phyloP scores from a whole-genome alignment of 2,797 vertebrate species.

The Bothrops alternatus region DNA sequence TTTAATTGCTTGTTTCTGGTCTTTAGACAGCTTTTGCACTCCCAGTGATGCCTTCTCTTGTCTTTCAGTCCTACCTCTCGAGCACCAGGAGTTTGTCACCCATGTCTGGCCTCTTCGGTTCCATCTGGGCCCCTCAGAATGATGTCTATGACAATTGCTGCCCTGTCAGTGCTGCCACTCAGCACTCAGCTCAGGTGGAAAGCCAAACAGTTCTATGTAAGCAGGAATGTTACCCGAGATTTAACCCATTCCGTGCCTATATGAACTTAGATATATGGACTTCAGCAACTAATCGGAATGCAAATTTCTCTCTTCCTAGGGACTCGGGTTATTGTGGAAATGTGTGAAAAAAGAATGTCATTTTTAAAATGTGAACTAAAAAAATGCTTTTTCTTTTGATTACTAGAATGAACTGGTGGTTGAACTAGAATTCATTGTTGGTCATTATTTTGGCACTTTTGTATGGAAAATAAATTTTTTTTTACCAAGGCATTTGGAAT shows the following conservation, averaged over 20 bases:
- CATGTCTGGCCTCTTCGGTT: conserved; percentile 98
- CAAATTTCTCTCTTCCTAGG: conserved; percentile 91
- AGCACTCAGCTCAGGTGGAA: conserved; percentile 81
- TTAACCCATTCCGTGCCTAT: conserved; percentile 94
- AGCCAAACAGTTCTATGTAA: conserved; percentile 82
- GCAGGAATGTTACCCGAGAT: conserved; percentile 86
- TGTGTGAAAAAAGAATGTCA: conserved; percentile 65
- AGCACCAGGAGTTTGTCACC: conserved; percentile 96
- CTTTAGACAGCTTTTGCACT: fast-evolving
- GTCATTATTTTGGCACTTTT: conserved; percentile 85
- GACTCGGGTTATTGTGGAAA: conserved; percentile 95
- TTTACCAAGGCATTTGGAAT: conserved; percentile 68
- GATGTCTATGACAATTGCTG: conserved; percentile 88
- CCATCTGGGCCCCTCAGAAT: conserved; percentile 97
- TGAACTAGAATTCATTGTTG: conserved; percentile 74
- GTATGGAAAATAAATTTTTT: conserved; percentile 78
- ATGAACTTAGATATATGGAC: conserved; percentile 99
- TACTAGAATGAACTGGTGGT: conserved; percentile 77
- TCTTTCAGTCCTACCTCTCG: conserved; percentile 88
- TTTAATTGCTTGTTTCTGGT: conserved; percentile 1
- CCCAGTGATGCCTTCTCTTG: conserved; percentile 26
- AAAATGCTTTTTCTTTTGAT: conserved; percentile 76
- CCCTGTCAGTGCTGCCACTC: conserved; percentile 76
- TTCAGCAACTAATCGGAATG: conserved; percentile 86
- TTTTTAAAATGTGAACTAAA: conserved; percentile 73